Conservation (phyloP, 2,113 vertebrate species). For the Jacana jacana region DNA sequence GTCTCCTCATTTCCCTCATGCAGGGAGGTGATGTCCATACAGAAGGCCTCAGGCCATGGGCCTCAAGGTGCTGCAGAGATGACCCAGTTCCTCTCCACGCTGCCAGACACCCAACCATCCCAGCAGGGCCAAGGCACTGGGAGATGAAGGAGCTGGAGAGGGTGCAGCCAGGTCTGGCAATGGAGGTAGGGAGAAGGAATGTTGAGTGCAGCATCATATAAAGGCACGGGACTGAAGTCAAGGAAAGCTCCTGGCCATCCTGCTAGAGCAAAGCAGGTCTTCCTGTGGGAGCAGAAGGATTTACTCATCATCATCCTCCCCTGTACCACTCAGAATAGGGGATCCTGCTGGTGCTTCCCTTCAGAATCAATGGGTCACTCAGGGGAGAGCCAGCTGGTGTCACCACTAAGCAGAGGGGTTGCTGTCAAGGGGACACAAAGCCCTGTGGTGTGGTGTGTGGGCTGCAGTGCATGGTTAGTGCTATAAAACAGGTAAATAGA, state of each 20-base stretch:
- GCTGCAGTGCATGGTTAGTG: conserved; percentile 7
- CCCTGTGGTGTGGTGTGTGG: not conserved
- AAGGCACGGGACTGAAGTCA: not conserved
- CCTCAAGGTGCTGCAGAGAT: not conserved
- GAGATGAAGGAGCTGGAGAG: not conserved
- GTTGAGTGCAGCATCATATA: not conserved
- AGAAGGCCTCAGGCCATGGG: not conserved
- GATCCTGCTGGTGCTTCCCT: not conserved
- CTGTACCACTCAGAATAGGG: not conserved
- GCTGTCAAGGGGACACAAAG: not conserved
- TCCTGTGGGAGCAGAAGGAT: not conserved
- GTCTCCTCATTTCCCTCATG: not conserved
- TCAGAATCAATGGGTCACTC: not conserved
- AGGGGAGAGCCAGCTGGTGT: not conserved
- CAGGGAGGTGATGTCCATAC: not conserved
- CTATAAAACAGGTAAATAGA: conserved; percentile 19
- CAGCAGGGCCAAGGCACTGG: not conserved
- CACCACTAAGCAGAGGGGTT: not conserved
- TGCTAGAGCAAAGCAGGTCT: not conserved
- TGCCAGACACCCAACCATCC: not conserved
- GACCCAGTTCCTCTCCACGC: not conserved
- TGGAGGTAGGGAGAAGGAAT: not conserved
- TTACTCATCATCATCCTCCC: not conserved
- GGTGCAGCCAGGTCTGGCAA: not conserved
- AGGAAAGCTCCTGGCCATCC: not conserved